Evolutionary conservation across 2,113 vertebrate species (phyloP).

Genomic region (Felis chaus): DNA sequence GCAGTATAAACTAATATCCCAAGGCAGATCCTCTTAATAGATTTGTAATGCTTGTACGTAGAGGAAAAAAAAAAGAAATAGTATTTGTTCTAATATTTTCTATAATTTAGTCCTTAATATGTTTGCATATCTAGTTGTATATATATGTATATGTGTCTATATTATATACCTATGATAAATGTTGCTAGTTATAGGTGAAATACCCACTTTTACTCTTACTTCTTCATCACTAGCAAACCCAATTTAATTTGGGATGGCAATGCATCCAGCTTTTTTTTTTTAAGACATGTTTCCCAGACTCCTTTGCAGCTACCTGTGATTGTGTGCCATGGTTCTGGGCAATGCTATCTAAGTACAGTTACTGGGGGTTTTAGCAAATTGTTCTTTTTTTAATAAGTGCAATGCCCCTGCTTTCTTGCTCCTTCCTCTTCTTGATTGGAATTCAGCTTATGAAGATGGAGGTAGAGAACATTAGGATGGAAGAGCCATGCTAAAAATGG

Average conservation of each 20-base stretch:
- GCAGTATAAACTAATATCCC: neutral
- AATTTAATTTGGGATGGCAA: neutral
- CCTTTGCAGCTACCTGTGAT: neutral
- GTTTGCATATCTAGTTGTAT: neutral
- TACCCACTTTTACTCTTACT: neutral
- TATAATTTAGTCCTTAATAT: slow-evolving; percentile 12
- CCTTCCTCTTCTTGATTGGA: neutral
- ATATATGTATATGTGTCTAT: neutral
- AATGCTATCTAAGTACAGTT: neutral
- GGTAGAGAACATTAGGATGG: neutral
- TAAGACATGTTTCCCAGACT: neutral
- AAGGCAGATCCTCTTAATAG: neutral
- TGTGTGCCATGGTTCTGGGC: neutral
- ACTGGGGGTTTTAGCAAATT: neutral
- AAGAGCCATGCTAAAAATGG: neutral
- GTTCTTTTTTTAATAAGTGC: neutral
- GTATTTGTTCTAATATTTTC: neutral
- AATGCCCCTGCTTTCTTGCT: neutral
- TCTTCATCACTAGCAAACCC: neutral
- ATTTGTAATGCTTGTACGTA: neutral
- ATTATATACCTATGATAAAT: neutral
- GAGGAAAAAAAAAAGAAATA: neutral
- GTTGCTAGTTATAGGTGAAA: neutral
- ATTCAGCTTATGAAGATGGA: neutral
- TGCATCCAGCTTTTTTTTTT: neutral